Base-by-base conservation (phyloP, 2,888 invertebrate species). In the Nymphalis c-album region DNA sequence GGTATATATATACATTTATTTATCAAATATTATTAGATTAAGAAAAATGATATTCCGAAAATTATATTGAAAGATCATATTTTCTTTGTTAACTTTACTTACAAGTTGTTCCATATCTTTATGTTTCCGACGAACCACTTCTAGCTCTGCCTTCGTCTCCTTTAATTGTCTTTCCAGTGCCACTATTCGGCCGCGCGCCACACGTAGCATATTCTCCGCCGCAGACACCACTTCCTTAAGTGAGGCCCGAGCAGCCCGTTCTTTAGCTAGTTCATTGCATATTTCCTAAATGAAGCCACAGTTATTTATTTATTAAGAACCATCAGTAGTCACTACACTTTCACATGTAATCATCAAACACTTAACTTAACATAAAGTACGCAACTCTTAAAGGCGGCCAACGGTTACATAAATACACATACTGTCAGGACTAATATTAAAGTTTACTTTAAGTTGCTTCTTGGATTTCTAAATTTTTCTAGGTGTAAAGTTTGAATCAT, bases 91-190 rank as follows among this genome's bases (percentile, higher is more conserved):
- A 1, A 22, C 10, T 3, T 31, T 18, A 60, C 58, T 88, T 85
- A 92, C 91, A 77, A 89, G 84, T 81, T 86, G 87, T 77, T 91
- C 91, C 74, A 88, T 81, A 71, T 91, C 92, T 75, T 86, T 90
- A 68, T 88, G 85, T 76, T 90, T 92, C 75, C 84, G 85, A 60
- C 80, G 82, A 40, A 84, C 70, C 3, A 76, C 69, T 5, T 91
- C 90, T 26, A 89, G 78, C 35, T 90, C 88, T 1, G 78, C 72
- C 57, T 82, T 81, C n/a, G 79, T 74, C 4, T 90, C 87, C 73
- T 89, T 91, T 1, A 90, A 79, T 75, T 88, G 86, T 48, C 85
- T 79, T 77, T 92, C 92, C 10, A 92, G 80, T 0, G 83, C 82
- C 2, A 84, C 73, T 69, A 91, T 88, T 67, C 90, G 85, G 6